phyloP scores from a whole-genome alignment of 2,113 vertebrate species.

The Sylvietta virens region DNA sequence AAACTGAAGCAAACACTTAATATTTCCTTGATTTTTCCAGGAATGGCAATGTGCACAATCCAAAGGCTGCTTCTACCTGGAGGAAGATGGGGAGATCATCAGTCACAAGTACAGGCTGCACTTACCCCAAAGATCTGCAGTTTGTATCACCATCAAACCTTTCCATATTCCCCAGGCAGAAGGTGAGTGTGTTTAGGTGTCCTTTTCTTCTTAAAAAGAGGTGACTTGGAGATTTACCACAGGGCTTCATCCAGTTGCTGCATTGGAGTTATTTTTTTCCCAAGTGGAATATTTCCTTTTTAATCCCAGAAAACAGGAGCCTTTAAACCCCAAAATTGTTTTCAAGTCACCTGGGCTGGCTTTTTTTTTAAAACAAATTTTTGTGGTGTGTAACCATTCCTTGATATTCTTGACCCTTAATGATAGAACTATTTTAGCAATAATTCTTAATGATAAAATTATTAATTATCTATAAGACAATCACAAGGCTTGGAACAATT shows the following conservation, averaged over 20 bases:
- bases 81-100: constrained; percentile 80
- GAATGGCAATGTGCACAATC: constrained; percentile 78
- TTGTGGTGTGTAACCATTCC: neutral
- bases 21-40: constrained; percentile 66
- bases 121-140: constrained; percentile 73
- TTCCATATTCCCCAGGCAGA: constrained; percentile 68
- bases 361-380: neutral
- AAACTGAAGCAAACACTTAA: neutral
- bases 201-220: neutral
- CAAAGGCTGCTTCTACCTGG: constrained; percentile 90
- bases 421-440: neutral
- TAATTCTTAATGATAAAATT: neutral
- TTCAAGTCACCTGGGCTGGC: neutral
- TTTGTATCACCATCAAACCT: constrained; percentile 85
- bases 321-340: neutral
- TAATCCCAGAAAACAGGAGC: neutral
- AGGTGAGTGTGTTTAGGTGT: constrained; percentile 50
- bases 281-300: neutral
- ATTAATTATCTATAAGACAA: neutral
- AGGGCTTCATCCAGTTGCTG: neutral
- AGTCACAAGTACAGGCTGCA: constrained; percentile 86
- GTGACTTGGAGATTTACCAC: neutral
- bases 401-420: neutral
- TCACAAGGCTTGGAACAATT: neutral
- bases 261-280: neutral